These are phyloP conservation scores for Dendrolimus kikuchii DNA, from an alignment of 1,140 invertebrate species.

Conservation along the genomic window DNA sequence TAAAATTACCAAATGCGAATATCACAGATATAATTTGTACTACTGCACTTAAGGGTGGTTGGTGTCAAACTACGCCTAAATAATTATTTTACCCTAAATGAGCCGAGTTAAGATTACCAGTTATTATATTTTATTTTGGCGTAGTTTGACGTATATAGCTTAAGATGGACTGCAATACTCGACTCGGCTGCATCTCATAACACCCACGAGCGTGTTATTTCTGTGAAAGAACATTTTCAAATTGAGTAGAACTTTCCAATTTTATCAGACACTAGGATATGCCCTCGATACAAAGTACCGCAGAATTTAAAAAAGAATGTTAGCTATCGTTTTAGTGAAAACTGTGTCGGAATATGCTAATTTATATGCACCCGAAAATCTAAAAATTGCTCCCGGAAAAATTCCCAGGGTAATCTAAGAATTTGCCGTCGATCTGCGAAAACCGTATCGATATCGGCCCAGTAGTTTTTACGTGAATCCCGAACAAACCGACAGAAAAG, in stretches of 20 bases:
- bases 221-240: slow-evolving; percentile 55
- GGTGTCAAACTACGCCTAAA: slow-evolving; percentile 8
- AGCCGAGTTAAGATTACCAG: background rate
- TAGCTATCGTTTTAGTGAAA: too few relatives aligned
- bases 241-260: background rate
- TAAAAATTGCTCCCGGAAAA: too few relatives aligned
- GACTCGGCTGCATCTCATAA: slow-evolving; percentile 51
- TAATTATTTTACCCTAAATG: background rate
- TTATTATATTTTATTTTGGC: slow-evolving; percentile 1
- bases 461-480: too few relatives aligned
- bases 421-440: too few relatives aligned
- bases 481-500: too few relatives aligned
- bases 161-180: slow-evolving; percentile 12
- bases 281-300: too few relatives aligned
- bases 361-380: too few relatives aligned
- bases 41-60: slow-evolving; percentile 61
- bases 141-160: slow-evolving; percentile 12
- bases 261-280: background rate
- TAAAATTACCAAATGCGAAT: slow-evolving; percentile 67
- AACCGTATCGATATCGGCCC: too few relatives aligned
- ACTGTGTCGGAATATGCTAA: too few relatives aligned
- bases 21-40: slow-evolving; percentile 58
- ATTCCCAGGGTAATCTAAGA: too few relatives aligned
- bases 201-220: slow-evolving; percentile 69
- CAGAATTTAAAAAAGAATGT: too few relatives aligned